Evolutionary conservation across 1,140 invertebrate genomes (phyloP), one percentile per base, ranked within the genome.

Genomic region (Macrosteles quadrilineatus): DNA sequence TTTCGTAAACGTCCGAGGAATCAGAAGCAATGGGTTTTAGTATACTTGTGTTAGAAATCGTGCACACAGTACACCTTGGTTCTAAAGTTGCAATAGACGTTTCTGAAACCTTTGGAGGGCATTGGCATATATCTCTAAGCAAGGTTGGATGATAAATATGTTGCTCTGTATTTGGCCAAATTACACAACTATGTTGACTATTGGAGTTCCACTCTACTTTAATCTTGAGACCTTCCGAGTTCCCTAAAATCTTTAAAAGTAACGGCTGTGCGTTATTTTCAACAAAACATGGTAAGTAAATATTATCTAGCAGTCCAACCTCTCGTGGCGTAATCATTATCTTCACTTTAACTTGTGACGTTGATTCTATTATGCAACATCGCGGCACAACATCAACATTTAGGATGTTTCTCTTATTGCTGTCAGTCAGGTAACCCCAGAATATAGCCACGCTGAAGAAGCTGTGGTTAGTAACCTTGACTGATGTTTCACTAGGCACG

Each of bases 121-220:
- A 50, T 50, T 6, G 17, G 21, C 47, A 50, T 6, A 50, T 11
- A 23, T n/a, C n/a, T n/a, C n/a, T n/a, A n/a, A n/a, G n/a, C n/a
- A n/a, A n/a, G n/a, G n/a, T n/a, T n/a, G n/a, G n/a, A n/a, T n/a
- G n/a, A n/a, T n/a, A n/a, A n/a, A n/a, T n/a, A n/a, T n/a, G n/a
- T n/a, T n/a, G n/a, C n/a, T n/a, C n/a, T n/a, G n/a, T n/a, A n/a
- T n/a, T n/a, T 4, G 47, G 47, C 47, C 47, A 50, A 11, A 19
- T 4, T 9, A 50, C n/a, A 50, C 47, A 11, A 23, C 3, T 4
- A 19, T 50, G 47, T 19, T 50, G 17, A 6, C n/a, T 19, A 23
- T 50, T 23, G 6, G 17, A 50, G n/a, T 50, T 23, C 47, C 47
- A 50, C n/a, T 50, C 47, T n/a, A 50, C 47, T 50, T n/a, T 50